These are phyloP conservation scores for Pseudoatta argentina DNA, from an alignment of 1,140 invertebrate genomes.

Conservation along the genomic window DNA sequence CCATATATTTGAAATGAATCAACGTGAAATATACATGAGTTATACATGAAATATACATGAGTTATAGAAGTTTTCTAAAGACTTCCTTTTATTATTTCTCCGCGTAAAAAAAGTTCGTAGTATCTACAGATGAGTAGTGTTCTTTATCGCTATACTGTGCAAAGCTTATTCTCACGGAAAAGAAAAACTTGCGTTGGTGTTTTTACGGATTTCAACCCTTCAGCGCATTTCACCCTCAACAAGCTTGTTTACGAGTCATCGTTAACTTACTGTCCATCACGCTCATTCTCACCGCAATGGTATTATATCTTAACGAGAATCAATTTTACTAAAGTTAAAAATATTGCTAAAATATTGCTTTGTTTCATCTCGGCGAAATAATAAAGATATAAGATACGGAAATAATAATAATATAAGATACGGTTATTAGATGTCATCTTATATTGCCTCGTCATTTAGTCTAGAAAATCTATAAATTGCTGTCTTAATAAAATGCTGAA, in stretches of 20 bases:
- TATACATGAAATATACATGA: neutral
- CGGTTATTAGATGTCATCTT: constrained; percentile 17
- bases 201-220: constrained; percentile 37
- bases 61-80: neutral
- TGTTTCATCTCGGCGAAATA: neutral
- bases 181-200: neutral
- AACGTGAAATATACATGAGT: neutral
- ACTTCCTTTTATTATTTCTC: neutral
- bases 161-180: neutral
- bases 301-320: constrained; percentile 38
- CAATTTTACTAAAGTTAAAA: constrained; percentile 7
- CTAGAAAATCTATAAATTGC: neutral
- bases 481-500: neutral
- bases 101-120: neutral
- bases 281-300: constrained; percentile 2
- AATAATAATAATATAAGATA: constrained; percentile 21
- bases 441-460: neutral
- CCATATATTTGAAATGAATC: neutral
- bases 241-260: constrained; percentile 37
- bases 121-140: neutral
- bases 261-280: constrained; percentile 34
- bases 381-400: constrained; percentile 4
- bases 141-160: constrained; percentile 14
- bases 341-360: constrained; percentile 43
- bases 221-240: neutral